phyloP scores from a whole-genome alignment of 2,797 vertebrate species.

The Threskiornis aethiopicus region DNA sequence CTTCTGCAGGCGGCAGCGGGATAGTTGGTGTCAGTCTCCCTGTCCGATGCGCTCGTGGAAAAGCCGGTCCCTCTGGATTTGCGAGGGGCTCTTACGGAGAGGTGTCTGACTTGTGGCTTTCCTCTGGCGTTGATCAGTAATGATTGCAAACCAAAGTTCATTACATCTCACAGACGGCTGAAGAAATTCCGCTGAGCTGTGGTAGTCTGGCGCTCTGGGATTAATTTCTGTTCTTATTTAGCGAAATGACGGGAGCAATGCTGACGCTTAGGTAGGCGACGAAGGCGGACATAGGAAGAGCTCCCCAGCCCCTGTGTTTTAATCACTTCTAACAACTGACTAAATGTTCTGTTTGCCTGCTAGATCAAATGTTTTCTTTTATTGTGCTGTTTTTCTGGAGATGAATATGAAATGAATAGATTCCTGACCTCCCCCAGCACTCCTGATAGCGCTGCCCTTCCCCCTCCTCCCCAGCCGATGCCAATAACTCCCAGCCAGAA shows the following conservation, averaged over 20 bases:
- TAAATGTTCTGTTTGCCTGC: conserved; percentile 67
- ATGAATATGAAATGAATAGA: conserved; percentile 74
- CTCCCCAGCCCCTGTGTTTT: neutral
- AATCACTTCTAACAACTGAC: conserved; percentile 43
- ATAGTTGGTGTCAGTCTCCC: accelerated
- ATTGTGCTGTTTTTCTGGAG: conserved; percentile 71
- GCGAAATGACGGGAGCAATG: neutral
- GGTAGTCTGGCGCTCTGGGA: neutral
- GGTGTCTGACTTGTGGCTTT: neutral
- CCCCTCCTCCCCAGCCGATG: conserved; percentile 68
- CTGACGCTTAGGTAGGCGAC: neutral
- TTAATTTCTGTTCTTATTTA: neutral
- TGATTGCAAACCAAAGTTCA: neutral
- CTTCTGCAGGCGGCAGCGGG: neutral
- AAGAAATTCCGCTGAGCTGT: neutral
- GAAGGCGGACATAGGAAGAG: neutral
- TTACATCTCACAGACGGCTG: neutral
- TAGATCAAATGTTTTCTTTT: conserved; percentile 59
- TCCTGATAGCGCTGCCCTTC: conserved; percentile 67
- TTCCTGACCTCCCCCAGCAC: conserved; percentile 57
- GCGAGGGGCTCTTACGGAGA: neutral
- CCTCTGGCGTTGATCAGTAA: neutral
- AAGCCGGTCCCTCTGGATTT: neutral
- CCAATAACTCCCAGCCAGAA: conserved; percentile 73
- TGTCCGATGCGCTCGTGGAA: accelerated